Percentiles rank a stretch among this genome's conserved stretches.
These are phyloP conservation scores for Myrmecobius fasciatus DNA, from an alignment of 2,113 vertebrate species.

Conservation along the genomic window DNA sequence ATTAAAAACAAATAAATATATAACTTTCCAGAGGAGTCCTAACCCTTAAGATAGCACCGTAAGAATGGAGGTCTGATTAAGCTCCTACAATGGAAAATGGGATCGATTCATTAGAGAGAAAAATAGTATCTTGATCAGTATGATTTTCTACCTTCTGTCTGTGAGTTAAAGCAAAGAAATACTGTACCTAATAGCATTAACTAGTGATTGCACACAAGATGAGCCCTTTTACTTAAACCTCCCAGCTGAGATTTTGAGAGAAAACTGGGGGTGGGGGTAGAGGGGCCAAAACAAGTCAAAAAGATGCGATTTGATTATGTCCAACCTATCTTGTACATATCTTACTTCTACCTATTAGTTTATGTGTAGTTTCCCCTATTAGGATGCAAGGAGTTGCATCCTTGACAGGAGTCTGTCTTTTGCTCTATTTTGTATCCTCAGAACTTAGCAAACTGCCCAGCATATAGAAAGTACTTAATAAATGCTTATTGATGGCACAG, in stretches of 20 bases:
- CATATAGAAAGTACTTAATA: background rate
- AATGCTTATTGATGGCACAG: background rate
- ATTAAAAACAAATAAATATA: no score
- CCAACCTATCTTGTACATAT: background rate
- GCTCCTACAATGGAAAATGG: background rate
- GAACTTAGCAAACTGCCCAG: background rate
- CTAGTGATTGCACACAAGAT: no score
- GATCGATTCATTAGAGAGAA: background rate
- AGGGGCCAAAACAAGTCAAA: background rate
- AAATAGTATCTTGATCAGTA: background rate
- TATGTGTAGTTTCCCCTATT: background rate
- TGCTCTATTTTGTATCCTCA: background rate
- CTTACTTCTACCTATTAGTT: background rate
- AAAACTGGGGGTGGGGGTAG: no score
- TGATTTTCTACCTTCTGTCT: background rate
- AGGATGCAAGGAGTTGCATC: background rate
- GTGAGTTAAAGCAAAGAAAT: no score
- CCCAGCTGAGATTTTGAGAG: background rate
- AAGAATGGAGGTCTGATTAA: background rate
- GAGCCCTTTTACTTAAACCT: background rate
- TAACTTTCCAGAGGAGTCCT: no score
- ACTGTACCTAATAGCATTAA: no score
- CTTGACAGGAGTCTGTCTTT: background rate
- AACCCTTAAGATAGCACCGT: background rate
- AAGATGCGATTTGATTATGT: background rate